A percentile compares a stretch with the other conserved stretches of the same genome.
Conservation (phyloP, 2,888 invertebrate genomes). For the Elgonia sp. region DNA sequence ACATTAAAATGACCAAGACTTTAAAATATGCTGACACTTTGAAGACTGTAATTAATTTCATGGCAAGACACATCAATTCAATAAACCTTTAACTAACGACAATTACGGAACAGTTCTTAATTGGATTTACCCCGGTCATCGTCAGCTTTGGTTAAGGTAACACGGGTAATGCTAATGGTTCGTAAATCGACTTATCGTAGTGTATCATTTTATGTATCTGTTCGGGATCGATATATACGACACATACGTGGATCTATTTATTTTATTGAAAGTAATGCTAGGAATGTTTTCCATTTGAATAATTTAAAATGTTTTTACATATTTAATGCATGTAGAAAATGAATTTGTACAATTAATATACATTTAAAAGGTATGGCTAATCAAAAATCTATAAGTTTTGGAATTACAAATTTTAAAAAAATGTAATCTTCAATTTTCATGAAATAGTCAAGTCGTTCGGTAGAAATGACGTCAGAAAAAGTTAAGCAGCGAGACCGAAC, state of each 20-base stretch:
- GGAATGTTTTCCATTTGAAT: not conserved
- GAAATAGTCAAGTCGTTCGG: too few relatives aligned
- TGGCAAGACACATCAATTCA: constrained; percentile 57
- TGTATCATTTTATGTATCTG: constrained; percentile 63
- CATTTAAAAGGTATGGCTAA: too few relatives aligned
- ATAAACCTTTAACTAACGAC: constrained; percentile 68
- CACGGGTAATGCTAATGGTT: constrained; percentile 66
- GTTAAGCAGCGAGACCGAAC: too few relatives aligned
- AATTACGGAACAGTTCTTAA: constrained; percentile 69
- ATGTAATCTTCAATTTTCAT: too few relatives aligned
- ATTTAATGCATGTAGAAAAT: too few relatives aligned
- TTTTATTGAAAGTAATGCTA: constrained; percentile 9
- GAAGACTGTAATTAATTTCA: constrained; percentile 38
- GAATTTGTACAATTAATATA: too few relatives aligned
- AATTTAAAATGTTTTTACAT: not conserved
- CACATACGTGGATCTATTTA: constrained; percentile 30
- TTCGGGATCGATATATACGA: constrained; percentile 54
- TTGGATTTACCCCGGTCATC: constrained; percentile 68
- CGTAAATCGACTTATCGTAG: constrained; percentile 67
- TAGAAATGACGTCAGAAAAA: too few relatives aligned
- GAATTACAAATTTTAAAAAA: too few relatives aligned
- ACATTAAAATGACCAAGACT: not conserved
- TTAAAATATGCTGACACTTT: constrained; percentile 27
- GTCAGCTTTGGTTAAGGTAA: constrained; percentile 70
- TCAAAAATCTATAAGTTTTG: too few relatives aligned